Evolutionary conservation across 1,140 invertebrate genomes (phyloP), one percentile per base, ranked within the genome.

Genomic region (Tetragonula clypearis): DNA sequence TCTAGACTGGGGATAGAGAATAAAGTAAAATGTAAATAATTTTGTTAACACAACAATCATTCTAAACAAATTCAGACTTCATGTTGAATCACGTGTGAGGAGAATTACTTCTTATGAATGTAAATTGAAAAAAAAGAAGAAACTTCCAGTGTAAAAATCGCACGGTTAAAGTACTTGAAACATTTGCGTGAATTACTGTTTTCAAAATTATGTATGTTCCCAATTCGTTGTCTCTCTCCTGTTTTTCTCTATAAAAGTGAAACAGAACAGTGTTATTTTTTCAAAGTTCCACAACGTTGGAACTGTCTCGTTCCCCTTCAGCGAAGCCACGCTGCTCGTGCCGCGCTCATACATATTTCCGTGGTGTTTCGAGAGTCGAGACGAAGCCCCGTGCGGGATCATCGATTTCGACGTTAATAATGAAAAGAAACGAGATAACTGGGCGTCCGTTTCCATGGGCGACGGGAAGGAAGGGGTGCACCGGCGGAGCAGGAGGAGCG

Each of bases 391-490:
- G 19, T 49, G 23, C 30, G 41, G 62, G 49, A 77, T 58, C 56
- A 60, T 68, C 74, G 49, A 83, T 76, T 86, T 81, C 72, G 53
- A 83, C 53, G 65, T 81, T 81, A 62, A 87, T 83, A 86, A 89
- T 56, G 75, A 30, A 79, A 79, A 80, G 26, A 58, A 55, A 49
- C 75, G 76, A 55, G 80, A 78, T 35, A 86, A 82, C 71, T 62
- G 71, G n/a, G 55, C 73, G 74, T 77, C 74, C 81, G 86, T 88
- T 79, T 71, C 86, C 72, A 75, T 49, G 82, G 62, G 30, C 62
- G 55, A 69, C 80, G 35, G 5, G 55, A 14, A 21, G 12, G 65
- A 58, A 6, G 56, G 56, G 15, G 17, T 49, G 41, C 8, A 72
- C 1, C 23, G 58, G 1, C 56, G 14, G 77, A 35, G 73, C 79